Evolutionary conservation across 2,113 vertebrate species (phyloP), one percentile per base, ranked within the genome.

Genomic region (Hypanus sabinus): DNA sequence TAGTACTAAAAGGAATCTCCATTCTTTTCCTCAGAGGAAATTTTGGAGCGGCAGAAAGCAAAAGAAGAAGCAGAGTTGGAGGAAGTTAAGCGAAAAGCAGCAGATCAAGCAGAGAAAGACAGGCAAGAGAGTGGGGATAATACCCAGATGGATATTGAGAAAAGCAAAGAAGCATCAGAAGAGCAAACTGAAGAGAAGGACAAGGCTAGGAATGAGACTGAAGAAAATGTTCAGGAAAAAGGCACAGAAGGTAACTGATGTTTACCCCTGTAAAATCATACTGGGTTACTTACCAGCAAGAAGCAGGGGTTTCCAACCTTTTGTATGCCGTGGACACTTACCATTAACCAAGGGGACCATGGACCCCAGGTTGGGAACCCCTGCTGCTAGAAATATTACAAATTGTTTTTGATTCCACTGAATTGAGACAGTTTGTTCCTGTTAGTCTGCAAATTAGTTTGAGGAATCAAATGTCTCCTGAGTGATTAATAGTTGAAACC

Each of bases 11-110:
- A 68, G 30, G n/a, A 90, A 62, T 80, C 57, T 80, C 46, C 93
- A 62, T 38, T 80, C 62, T 94, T 65, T 81, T 77, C 75, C 77
- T 77, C 77, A 98, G 98, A 98, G 94, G 97, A 98, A 95, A 96
- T 99, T 95, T 94, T 96, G 95, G 98, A 98, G 79, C 94, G 96
- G 77, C 91, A 97, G 96, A 99, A 98, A 97, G 94, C 96, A 94
- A 97, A 95, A 95, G 97, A 96, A 95, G 97, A 97, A 94, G 95
- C 97, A 95, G 96, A 97, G 79, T 96, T 96, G 94, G 97, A 98
- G 95, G 97, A 97, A 96, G 96, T 96, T 94, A 98, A 96, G 95
- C 96, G 46, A 36, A 95, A 96, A 94, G 96, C 95, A 93, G 95
- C 97, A 10, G 97, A 97, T 94, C 98, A 98, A 95, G 95, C 76